Evolutionary conservation across 2,888 invertebrate species (phyloP), one percentile per base, ranked within the genome.

Genomic region (Glaucopsyche alexis): DNA sequence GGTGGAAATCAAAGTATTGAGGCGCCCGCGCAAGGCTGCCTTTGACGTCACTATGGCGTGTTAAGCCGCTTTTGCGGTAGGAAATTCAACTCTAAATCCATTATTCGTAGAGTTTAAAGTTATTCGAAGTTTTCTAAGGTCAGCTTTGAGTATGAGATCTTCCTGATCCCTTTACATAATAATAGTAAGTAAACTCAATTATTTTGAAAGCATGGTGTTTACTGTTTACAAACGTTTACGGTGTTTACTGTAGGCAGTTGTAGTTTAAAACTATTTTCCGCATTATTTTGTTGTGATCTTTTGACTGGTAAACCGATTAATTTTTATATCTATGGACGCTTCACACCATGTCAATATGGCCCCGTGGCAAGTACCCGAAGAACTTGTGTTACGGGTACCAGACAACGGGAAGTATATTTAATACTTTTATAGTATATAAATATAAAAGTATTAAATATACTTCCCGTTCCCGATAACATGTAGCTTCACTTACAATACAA

Each of bases 31-130:
- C 72, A 72, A 72, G 72, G 72, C 69, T 75, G 60, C 47, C 47
- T 52, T 74, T 73, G 45, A 75, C 74, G 76, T 74, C 71, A 70
- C 74, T 73, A 55, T 29, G 55, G 55, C 19, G 55, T 55, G 55
- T 55, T 9, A 55, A 9, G 11, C 4, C 5, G 2, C 11, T 29
- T n/a, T 55, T 55, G 55, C 19, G 19, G 9, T 6, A 55, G 11
- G 4, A 55, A 55, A 55, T 2, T 11, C 5, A 55, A 55, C 55
- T 55, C 11, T 55, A 55, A 11, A 2, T 4, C 8, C 0, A 19
- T 7, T 2, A 0, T 3, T 1, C 11, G 1, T 55, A 19, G 55
- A 29, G 19, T 55, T 55, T 9, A 55, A 55, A 55, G 11, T 55
- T 2, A 11, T 11, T 19, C 11, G 55, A 5, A 3, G 11, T 19